phyloP scores from a whole-genome alignment of 2,888 invertebrate genomes.

The Calameuta pallipes region DNA sequence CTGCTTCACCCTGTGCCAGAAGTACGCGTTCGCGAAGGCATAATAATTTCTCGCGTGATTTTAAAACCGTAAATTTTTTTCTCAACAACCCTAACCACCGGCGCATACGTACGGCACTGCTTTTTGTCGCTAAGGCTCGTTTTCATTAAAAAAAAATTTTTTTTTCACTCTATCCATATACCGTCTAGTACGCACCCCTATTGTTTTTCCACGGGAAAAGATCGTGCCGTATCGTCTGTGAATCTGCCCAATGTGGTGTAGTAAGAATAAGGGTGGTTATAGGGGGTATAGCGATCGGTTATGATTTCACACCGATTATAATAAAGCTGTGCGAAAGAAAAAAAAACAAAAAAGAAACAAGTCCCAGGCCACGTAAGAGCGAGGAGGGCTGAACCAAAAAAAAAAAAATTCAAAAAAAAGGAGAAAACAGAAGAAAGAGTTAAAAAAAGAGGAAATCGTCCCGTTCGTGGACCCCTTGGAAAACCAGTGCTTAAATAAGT shows the following conservation, averaged over 20 bases:
- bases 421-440: slow-evolving; percentile 14
- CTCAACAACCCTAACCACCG: slow-evolving; percentile 37
- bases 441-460: slow-evolving; percentile 40
- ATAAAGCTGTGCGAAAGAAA: slow-evolving; percentile 43
- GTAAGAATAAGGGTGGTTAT: too few species aligned
- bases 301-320: slow-evolving; percentile 67
- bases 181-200: slow-evolving; percentile 13
- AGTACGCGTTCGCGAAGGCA: slow-evolving; percentile 30
- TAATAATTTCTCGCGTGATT: slow-evolving; percentile 66
- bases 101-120: slow-evolving; percentile 7
- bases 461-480: slow-evolving; percentile 46
- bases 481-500: slow-evolving; percentile 61
- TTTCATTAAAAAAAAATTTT: slow-evolving; percentile 7
- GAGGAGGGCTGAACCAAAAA: slow-evolving; percentile 18
- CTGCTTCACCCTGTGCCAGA: background rate
- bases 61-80: slow-evolving; percentile 67
- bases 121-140: slow-evolving; percentile 1
- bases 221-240: slow-evolving; percentile 39
- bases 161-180: slow-evolving; percentile 8
- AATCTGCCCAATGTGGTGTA: slow-evolving; percentile 24
- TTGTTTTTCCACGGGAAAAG: slow-evolving; percentile 52
- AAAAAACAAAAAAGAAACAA: slow-evolving; percentile 18
- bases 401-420: slow-evolving; percentile 23
- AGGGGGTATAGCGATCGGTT: slow-evolving; percentile 57
- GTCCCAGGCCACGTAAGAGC: slow-evolving; percentile 9